Evolutionary conservation across 2,113 vertebrate species (phyloP).

Genomic region (Smithornis capensis): DNA sequence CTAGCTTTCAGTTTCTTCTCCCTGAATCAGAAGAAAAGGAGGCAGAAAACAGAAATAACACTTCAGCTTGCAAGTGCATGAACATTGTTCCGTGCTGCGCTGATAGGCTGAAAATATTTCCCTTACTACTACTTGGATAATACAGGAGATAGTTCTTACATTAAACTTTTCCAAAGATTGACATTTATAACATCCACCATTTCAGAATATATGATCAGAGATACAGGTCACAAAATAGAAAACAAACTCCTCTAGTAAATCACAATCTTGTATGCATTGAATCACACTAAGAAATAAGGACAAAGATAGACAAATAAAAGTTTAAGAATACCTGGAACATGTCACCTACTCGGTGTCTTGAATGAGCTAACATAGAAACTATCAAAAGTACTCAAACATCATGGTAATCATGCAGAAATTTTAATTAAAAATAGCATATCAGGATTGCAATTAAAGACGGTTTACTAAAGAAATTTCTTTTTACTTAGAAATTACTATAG

Average conservation of each 20-base stretch:
- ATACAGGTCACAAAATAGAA: background rate
- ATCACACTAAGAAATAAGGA: background rate
- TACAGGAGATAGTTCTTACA: background rate
- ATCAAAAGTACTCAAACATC: background rate
- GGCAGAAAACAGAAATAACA: background rate
- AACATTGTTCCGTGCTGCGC: background rate
- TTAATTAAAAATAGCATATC: background rate
- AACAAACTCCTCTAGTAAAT: background rate
- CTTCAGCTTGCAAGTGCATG: background rate
- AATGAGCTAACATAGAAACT: background rate
- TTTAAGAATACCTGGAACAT: background rate
- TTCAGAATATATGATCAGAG: background rate
- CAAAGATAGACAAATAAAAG: background rate
- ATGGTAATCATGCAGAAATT: background rate
- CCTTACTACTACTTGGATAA: background rate
- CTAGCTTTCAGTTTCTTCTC: conserved; percentile 87
- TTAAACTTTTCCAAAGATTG: background rate
- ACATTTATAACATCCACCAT: background rate
- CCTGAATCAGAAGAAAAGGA: conserved; percentile 59
- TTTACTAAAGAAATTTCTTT: background rate
- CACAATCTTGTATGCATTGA: background rate
- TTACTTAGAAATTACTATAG: background rate
- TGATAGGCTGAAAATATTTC: background rate
- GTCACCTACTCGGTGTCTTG: background rate
- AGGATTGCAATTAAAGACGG: background rate